Evolutionary conservation across 2,797 vertebrate species (phyloP).

Genomic region (Gephyroberyx darwinii): DNA sequence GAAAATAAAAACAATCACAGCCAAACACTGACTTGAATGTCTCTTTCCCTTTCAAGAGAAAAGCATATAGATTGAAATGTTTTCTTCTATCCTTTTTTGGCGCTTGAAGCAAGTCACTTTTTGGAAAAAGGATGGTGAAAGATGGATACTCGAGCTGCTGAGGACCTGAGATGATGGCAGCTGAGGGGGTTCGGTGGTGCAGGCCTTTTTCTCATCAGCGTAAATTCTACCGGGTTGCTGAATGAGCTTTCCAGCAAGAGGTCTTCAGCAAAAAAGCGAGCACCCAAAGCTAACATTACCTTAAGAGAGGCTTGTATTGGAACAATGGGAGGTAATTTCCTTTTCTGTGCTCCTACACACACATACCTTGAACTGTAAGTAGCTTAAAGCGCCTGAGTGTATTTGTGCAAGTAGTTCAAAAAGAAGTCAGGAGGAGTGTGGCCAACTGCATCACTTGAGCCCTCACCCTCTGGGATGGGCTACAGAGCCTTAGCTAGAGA

Average conservation of each 20-base stretch:
- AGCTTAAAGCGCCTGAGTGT: slow-evolving; percentile 38
- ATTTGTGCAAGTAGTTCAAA: slow-evolving; percentile 55
- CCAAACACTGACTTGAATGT: neutral
- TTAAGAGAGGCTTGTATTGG: slow-evolving; percentile 46
- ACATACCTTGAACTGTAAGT: slow-evolving; percentile 48
- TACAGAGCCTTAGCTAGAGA: slow-evolving; percentile 30
- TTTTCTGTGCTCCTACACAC: slow-evolving; percentile 36
- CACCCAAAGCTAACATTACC: slow-evolving; percentile 61
- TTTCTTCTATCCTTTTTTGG: neutral
- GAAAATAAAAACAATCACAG: neutral
- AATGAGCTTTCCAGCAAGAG: slow-evolving; percentile 56
- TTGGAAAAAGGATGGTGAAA: slow-evolving; percentile 41
- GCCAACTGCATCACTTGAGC: slow-evolving; percentile 43
- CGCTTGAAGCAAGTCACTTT: slow-evolving; percentile 15
- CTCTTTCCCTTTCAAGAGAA: slow-evolving; percentile 3
- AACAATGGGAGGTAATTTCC: slow-evolving; percentile 63
- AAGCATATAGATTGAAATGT: neutral
- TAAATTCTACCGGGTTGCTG: slow-evolving; percentile 66
- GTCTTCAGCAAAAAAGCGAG: slow-evolving; percentile 41
- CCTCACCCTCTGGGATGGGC: slow-evolving; percentile 12
- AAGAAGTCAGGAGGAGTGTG: slow-evolving; percentile 40
- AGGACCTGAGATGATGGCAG: slow-evolving; percentile 41
- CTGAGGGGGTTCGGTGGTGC: slow-evolving; percentile 28
- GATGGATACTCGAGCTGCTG: neutral
- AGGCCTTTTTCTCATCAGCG: slow-evolving; percentile 73